phyloP scores from a whole-genome alignment of 2,113 vertebrate species.

The Gnathonemus longibarbis region DNA sequence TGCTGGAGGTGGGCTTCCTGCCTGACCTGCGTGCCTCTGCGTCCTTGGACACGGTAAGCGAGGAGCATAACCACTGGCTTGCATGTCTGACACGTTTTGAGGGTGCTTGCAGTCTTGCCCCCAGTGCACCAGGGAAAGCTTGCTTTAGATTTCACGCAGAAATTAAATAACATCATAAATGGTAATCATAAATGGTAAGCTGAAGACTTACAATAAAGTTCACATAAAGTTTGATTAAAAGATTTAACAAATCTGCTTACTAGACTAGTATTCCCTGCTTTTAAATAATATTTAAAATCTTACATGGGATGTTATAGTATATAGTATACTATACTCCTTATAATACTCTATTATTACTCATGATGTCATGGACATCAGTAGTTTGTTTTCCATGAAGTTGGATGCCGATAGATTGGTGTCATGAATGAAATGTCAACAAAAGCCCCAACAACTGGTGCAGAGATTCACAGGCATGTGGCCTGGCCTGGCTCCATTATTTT shows the following conservation, averaged over 20 bases:
- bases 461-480: neutral
- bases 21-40: conserved; percentile 88
- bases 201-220: neutral
- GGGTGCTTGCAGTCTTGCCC: neutral
- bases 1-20: conserved; percentile 93
- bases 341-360: neutral
- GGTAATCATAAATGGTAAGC: neutral
- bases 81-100: neutral
- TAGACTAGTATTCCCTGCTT: neutral
- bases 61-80: neutral
- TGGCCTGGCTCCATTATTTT: neutral
- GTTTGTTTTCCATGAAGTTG: neutral
- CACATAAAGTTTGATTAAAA: neutral
- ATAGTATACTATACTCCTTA: neutral
- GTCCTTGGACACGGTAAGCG: conserved; percentile 84
- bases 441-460: neutral
- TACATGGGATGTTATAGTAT: neutral
- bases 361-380: no score
- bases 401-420: neutral
- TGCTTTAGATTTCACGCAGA: neutral
- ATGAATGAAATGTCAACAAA: neutral
- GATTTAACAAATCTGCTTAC: neutral
- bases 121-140: neutral
- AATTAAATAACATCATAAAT: neutral
- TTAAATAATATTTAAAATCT: neutral